Evolutionary conservation across 2,888 invertebrate genomes (phyloP), one percentile per base, ranked within the genome.

Genomic region (Apotomis betuletana): DNA sequence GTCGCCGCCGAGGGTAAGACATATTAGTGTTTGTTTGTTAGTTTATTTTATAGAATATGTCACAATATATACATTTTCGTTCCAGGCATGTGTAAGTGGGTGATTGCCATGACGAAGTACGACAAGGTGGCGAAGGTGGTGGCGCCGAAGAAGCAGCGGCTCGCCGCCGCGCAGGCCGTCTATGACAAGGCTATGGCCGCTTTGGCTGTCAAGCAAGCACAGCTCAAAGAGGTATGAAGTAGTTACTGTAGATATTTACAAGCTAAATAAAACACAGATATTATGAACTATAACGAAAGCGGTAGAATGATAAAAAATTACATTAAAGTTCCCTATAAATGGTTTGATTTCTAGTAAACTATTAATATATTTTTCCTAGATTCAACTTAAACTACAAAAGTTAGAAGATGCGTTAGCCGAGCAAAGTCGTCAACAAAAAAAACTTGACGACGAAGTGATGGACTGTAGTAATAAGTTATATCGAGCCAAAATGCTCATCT

Each of bases 21-120:
- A 15, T 55, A 1, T 13, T 13, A 3, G 5, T 15, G 54, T 13
- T 4, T 54, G 13, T 49, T 49, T 9, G 9, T 9, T 41, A 6
- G 41, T 6, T 49, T 49, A 0, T 2, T 49, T 49, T 49, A 49
- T 10, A 49, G 49, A 9, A 6, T 57, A 57, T 36, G 36, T 36
- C 4, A 57, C 27, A 49, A 49, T 3, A 10, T 9, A 49, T 27
- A 8, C 12, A 27, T 41, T 6, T 8, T 5, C 57, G 12, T 64
- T 52, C 38, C 70, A 95, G 95, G 97, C 72, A 92, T 97, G 81
- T 98, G 98, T 85, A 96, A 97, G 82, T 99, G 99, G 99, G 97
- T 99, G 38, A 96, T 97, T 77, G 99, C 99, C 0, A 96, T 99
- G 89, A 97, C 98, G 1, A 97, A 98, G 81, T 99, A 99, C 85